phyloP scores from a whole-genome alignment of 2,797 vertebrate species.

The Rhinogobio ventralis region DNA sequence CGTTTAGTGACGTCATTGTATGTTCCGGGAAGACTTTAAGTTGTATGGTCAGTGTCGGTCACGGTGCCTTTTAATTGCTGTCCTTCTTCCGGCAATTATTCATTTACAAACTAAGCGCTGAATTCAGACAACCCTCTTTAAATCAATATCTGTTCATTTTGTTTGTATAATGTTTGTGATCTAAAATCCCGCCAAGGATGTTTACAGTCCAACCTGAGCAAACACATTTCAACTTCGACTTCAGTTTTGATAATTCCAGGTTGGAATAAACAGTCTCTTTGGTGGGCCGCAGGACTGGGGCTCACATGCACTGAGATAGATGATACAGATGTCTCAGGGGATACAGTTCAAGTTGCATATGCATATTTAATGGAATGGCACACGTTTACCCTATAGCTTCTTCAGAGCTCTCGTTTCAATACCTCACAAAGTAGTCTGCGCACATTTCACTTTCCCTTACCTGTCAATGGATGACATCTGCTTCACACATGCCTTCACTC shows the following conservation, averaged over 20 bases:
- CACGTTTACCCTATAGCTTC: constrained; percentile 34
- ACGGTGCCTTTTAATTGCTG: too few relatives aligned
- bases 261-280: background rate
- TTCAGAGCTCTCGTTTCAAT: constrained; percentile 31
- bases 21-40: too few relatives aligned
- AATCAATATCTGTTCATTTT: background rate
- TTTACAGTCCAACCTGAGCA: background rate
- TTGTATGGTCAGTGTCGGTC: too few relatives aligned
- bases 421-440: background rate
- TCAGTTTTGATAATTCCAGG: background rate
- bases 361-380: constrained; percentile 32
- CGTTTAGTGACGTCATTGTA: too few relatives aligned
- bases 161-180: background rate
- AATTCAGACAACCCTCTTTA: background rate
- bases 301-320: constrained; percentile 20
- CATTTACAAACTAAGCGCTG: too few relatives aligned
- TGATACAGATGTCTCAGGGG: constrained; percentile 38
- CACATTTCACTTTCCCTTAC: constrained; percentile 26
- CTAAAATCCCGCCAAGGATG: background rate
- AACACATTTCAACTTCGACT: background rate
- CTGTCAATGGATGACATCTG: constrained; percentile 14
- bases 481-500: constrained; percentile 1
- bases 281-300: constrained; percentile 7
- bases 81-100: too few relatives aligned
- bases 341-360: constrained; percentile 45